Conservation (phyloP, 2,113 vertebrate genomes). For the Xenopus tropicalis region DNA sequence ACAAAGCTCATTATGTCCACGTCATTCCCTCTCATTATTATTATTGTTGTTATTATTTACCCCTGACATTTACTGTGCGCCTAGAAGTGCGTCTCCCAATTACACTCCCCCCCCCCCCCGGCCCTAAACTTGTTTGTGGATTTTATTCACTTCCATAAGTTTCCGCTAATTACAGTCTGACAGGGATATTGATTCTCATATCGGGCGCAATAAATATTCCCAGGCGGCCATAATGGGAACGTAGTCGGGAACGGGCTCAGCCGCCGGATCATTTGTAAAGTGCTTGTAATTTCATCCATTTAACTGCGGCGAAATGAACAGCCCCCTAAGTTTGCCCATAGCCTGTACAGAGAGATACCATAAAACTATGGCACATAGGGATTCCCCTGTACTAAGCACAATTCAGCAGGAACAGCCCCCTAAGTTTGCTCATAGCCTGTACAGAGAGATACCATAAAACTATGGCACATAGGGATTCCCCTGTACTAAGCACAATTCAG, state of each 20-base stretch:
- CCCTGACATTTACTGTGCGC: constrained; percentile 4
- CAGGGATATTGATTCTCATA: constrained; percentile 13
- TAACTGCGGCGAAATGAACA: background rate
- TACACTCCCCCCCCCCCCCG: background rate
- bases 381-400: no score
- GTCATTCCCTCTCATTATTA: background rate
- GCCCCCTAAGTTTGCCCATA: no score
- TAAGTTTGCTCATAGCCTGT: no score
- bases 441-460: no score
- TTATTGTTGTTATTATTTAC: constrained; percentile 18
- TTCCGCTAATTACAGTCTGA: constrained; percentile 16
- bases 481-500: no score
- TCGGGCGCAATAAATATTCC: background rate
- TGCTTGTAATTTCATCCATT: constrained; percentile 4
- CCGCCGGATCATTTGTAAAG: background rate
- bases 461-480: no score
- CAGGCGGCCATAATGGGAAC: no score
- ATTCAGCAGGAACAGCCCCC: no score
- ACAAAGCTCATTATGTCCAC: no score
- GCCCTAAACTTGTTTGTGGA: background rate
- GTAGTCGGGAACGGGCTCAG: no score
- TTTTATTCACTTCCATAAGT: background rate
- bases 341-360: no score
- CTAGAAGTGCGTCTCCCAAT: background rate
- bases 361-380: no score